Evolutionary conservation across 2,888 invertebrate genomes (phyloP).

Genomic region (Lissonota sp.): DNA sequence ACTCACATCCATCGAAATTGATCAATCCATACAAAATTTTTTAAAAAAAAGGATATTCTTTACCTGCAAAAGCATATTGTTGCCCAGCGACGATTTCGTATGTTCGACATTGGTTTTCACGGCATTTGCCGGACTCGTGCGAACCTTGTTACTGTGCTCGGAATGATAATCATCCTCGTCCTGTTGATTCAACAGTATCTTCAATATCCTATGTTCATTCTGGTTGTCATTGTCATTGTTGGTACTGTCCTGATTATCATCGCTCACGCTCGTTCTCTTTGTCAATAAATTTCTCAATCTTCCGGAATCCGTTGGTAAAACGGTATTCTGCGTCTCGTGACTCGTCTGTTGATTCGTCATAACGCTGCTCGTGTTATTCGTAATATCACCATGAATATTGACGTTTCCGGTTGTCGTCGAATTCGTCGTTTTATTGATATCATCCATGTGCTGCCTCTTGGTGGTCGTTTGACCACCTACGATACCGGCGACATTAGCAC

Average conservation of each 20-base stretch:
- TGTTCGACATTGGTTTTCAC: conserved; percentile 80
- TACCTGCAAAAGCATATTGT: conserved; percentile 89
- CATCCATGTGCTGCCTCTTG: conserved; percentile 56
- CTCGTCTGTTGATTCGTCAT: conserved; percentile 11
- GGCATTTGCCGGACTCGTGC: conserved; percentile 80
- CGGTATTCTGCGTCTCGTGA: conserved; percentile 72
- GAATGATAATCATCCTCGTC: conserved; percentile 87
- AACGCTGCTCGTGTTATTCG: conserved; percentile 10
- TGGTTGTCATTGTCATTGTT: conserved; percentile 80
- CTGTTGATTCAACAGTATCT: conserved; percentile 88
- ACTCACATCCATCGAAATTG: no score
- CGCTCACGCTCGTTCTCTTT: conserved; percentile 78
- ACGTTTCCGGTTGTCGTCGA: conserved; percentile 30
- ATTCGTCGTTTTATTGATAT: conserved; percentile 54
- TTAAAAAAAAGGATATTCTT: no score
- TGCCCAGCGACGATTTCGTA: conserved; percentile 84
- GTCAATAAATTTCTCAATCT: conserved; percentile 85
- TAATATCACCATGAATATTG: conserved; percentile 51
- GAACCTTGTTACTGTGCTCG: conserved; percentile 83
- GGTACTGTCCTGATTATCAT: conserved; percentile 76
- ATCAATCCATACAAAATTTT: no score
- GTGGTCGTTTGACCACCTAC: conserved; percentile 70
- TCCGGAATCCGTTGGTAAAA: conserved; percentile 83
- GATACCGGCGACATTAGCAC: conserved; percentile 82
- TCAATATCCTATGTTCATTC: conserved; percentile 85